Percentiles rank a stretch among this genome's conserved stretches.
Conservation (phyloP, 53 echinoderm and acorn worm species). For the Holothuria leucospilota region DNA sequence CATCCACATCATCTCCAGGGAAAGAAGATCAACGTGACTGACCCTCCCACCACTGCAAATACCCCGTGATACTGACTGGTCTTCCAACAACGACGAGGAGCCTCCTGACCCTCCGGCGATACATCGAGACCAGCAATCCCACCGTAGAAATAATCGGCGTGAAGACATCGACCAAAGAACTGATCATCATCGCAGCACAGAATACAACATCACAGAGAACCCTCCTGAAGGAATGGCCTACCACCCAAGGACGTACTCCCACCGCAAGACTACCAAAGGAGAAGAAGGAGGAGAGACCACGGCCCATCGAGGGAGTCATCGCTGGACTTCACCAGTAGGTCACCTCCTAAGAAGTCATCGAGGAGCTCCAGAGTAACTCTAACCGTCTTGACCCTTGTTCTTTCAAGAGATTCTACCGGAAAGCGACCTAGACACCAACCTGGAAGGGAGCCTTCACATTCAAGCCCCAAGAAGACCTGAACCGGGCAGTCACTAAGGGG, state of each 20-base stretch:
- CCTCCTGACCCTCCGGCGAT: not conserved
- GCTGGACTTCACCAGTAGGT: conserved; percentile 16
- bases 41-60: too few species aligned
- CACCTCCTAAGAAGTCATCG: not conserved
- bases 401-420: not conserved
- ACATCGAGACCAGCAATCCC: conserved; percentile 3
- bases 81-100: too few species aligned
- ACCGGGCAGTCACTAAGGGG: not conserved
- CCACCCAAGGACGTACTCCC: not conserved
- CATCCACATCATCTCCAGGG: too few species aligned
- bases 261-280: not conserved
- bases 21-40: too few species aligned
- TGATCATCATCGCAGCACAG: not conserved
- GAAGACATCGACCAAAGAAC: not conserved
- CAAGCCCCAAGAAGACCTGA: not conserved
- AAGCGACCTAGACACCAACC: not conserved
- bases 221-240: not conserved
- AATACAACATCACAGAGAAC: not conserved
- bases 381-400: not conserved
- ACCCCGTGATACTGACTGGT: too few species aligned
- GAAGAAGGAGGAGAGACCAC: too few species aligned
- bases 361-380: not conserved
- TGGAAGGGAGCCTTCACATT: conserved; percentile 28
- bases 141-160: not conserved
- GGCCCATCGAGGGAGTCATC: not conserved